Percentiles rank a stretch among this genome's conserved stretches.
Conservation (phyloP, 2,113 vertebrate genomes). For the Xenopus laevis region DNA sequence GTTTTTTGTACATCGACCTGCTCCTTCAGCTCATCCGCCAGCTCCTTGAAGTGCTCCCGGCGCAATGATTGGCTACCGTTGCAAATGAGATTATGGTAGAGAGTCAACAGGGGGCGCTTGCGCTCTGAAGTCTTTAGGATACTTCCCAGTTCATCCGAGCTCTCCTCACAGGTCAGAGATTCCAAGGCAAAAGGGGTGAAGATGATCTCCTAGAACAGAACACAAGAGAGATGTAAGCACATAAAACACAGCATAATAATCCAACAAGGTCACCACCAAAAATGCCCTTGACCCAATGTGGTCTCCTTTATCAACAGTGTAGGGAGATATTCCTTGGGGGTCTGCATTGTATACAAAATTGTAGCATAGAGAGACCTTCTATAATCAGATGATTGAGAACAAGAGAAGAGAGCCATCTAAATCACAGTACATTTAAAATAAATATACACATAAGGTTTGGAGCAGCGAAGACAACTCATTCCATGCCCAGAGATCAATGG, state of each 20-base stretch:
- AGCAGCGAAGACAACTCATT: too few species aligned
- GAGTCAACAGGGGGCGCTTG: slow-evolving; percentile 59
- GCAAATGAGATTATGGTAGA: slow-evolving; percentile 66
- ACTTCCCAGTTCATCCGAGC: slow-evolving; percentile 57
- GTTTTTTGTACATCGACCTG: slow-evolving; percentile 77
- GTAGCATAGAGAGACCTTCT: too few species aligned
- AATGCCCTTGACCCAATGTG: not conserved
- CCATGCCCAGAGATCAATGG: too few species aligned
- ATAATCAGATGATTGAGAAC: too few species aligned
- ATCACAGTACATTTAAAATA: too few species aligned
- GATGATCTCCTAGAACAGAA: slow-evolving; percentile 64
- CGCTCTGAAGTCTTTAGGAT: slow-evolving; percentile 65
- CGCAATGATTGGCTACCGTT: slow-evolving; percentile 57
- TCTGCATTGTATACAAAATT: too few species aligned
- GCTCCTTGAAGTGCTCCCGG: slow-evolving; percentile 65
- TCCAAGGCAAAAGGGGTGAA: slow-evolving; percentile 75
- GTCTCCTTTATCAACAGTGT: fast-evolving
- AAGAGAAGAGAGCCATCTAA: too few species aligned
- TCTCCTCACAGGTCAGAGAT: slow-evolving; percentile 71
- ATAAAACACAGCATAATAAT: not conserved
- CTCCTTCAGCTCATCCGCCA: slow-evolving; percentile 72
- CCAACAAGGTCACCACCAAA: not conserved
- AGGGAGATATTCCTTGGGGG: not conserved
- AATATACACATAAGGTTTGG: too few species aligned
- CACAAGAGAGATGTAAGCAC: too few species aligned